Evolutionary conservation across 2,797 vertebrate genomes (phyloP), one percentile per base, ranked within the genome.

Genomic region (Melanogrammus aeglefinus): DNA sequence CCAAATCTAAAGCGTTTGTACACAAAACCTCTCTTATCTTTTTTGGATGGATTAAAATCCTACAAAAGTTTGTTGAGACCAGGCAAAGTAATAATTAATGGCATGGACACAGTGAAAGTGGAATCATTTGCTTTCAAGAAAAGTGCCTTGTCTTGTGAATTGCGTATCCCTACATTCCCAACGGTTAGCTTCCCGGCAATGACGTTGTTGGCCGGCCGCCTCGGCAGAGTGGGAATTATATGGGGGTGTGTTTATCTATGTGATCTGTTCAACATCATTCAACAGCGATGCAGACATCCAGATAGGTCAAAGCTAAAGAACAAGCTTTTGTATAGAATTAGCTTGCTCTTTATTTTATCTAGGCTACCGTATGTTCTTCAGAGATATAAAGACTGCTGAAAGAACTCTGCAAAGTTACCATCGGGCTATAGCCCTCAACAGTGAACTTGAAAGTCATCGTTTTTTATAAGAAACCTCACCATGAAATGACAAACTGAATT

Each of bases 1-100:
- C 74, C n/a, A 70, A 63, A 72, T 36, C 18, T 12, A 31, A 16
- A 36, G 31, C 35, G 71, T 72, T 75, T 41, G 70, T 71, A 80
- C 77, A 76, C 78, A 81, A 76, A 57, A 76, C 69, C 73, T 29
- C 41, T 36, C 75, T 72, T 72, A 33, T 74, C 36, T 80, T 39
- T 75, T 80, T 21, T 2, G 16, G 74, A 6, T 33, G 74, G 69
- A 78, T 76, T 13, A 39, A 14, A 79, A 79, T 24, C 8, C 9
- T 9, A 24, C 10, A 70, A 70, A 27, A 66, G 18, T 73, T 81
- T 69, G 77, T 76, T 38, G 10, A 78, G 24, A 12, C 72, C 72
- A 33, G 27, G 35, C 27, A n/a, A 72, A 77, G 13, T 14, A 36
- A 76, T 24, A 24, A 35, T 76, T n/a, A 83, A 51, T 41, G 18